Evolutionary conservation across 2,797 vertebrate genomes (phyloP).

Genomic region (Kryptolebias ocellatus): DNA sequence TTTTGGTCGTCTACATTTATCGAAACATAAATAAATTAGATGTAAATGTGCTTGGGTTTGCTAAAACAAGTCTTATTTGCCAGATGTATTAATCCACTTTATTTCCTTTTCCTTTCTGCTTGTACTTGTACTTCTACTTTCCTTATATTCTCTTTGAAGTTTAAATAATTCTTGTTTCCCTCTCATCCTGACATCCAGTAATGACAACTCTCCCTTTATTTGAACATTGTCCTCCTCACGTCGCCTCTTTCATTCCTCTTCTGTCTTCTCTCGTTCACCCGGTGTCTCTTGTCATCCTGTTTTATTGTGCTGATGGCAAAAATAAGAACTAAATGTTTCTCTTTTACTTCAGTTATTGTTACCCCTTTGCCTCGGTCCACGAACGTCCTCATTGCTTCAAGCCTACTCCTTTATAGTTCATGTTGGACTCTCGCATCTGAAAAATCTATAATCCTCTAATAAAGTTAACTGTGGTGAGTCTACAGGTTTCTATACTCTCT

Average conservation of each 20-base stretch:
- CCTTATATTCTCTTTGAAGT: neutral
- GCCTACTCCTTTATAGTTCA: no score
- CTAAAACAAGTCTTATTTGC: no score
- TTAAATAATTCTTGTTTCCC: conserved; percentile 5
- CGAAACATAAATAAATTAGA: no score
- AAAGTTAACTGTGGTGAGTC: no score
- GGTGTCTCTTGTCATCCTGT: conserved; percentile 11
- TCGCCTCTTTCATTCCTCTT: neutral
- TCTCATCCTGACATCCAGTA: neutral
- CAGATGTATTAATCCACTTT: neutral
- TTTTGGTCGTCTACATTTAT: no score
- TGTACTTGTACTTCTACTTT: neutral
- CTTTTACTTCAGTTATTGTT: conserved; percentile 7
- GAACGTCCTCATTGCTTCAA: conserved; percentile 2
- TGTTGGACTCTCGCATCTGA: neutral
- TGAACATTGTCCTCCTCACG: neutral
- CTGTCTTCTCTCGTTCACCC: neutral
- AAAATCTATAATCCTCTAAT: neutral
- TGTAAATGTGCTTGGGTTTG: no score
- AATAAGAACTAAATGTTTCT: neutral
- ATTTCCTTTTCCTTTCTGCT: no score
- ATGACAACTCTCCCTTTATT: conserved; percentile 8
- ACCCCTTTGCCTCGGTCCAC: conserved; percentile 29
- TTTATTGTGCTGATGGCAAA: neutral
- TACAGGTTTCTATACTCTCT: no score